Conservation (phyloP, 2,888 invertebrate genomes). For the Plutella xylostella region DNA sequence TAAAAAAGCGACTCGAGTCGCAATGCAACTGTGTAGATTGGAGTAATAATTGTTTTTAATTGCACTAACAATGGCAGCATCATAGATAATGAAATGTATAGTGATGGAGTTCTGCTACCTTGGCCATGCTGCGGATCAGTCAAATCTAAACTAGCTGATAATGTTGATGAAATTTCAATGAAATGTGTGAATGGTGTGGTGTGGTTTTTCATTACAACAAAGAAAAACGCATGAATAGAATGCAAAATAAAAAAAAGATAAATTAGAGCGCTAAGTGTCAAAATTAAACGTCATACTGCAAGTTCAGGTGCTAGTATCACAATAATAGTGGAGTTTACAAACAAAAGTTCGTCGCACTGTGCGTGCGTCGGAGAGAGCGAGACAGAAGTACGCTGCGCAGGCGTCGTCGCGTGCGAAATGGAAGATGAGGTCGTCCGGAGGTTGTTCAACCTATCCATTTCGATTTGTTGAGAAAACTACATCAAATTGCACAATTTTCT, state of each 20-base stretch:
- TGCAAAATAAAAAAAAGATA: not conserved
- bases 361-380: conserved; percentile 26
- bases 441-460: conserved; percentile 47
- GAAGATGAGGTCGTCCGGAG: conserved; percentile 33
- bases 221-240: too few species aligned
- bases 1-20: too few species aligned
- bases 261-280: not conserved
- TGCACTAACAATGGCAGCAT: too few species aligned
- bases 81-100: too few species aligned
- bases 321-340: conserved; percentile 21
- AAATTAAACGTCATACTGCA: not conserved
- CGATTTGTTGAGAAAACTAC: conserved; percentile 3
- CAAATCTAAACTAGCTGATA: too few species aligned
- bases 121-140: too few species aligned
- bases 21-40: too few species aligned
- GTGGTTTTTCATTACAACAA: too few species aligned
- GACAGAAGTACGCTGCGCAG: conserved; percentile 27
- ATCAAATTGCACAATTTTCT: conserved; percentile 5
- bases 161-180: too few species aligned
- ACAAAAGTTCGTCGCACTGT: conserved; percentile 36
- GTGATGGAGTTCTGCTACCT: too few species aligned
- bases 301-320: not conserved
- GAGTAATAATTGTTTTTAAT: too few species aligned
- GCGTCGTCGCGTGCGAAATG: conserved; percentile 20
- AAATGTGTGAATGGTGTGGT: too few species aligned